Base-by-base conservation (phyloP, 2,888 invertebrate genomes). In the Amphimallon solstitiale region DNA sequence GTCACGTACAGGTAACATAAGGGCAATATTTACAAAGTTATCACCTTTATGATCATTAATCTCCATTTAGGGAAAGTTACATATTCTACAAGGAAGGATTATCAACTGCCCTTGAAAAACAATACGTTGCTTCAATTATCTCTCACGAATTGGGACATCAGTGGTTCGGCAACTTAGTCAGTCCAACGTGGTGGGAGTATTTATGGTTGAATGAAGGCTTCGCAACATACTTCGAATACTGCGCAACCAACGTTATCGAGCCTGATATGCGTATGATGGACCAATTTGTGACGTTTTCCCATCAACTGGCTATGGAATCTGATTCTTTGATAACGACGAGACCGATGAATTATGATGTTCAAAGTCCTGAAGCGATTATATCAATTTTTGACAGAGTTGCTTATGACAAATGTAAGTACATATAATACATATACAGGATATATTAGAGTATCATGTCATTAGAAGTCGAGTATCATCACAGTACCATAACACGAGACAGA, bases 141-240 rank as follows among this genome's bases (percentile, higher is more conserved):
- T 84, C 86, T 0, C 91, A 91, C 76, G 91, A 91, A 75, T 78
- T 91, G 6, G 88, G 88, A 0, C 92, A 91, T 77, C 90, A 88
- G 81, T 90, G 90, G 89, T 90, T 89, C 77, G 90, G 90, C 0
- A 87, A 89, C 81, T 81, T 89, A 6, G 88, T 89, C 69, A 88
- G 88, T 6, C 87, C 87, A 79, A 76, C 79, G 1, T 88, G 89
- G 88, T 89, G 89, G 89, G 84, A 85, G 12, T 86, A 86, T 70
- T 80, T 87, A 2, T 90, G 89, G 89, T 82, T 90, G 6, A 89
- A 89, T 72, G 89, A 90, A 78, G 91, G 92, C 0, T 91, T 92
- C 77, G 91, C 92, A 1, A 85, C 85, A 0, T 86, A 85, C 70
- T 81, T 85, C 67, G 84, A 86, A 70, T 85, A 85, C 68, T 78